Conservation (phyloP, 37 sponge, comb jelly and placozoan genomes). For the Oscarella lobularis region DNA sequence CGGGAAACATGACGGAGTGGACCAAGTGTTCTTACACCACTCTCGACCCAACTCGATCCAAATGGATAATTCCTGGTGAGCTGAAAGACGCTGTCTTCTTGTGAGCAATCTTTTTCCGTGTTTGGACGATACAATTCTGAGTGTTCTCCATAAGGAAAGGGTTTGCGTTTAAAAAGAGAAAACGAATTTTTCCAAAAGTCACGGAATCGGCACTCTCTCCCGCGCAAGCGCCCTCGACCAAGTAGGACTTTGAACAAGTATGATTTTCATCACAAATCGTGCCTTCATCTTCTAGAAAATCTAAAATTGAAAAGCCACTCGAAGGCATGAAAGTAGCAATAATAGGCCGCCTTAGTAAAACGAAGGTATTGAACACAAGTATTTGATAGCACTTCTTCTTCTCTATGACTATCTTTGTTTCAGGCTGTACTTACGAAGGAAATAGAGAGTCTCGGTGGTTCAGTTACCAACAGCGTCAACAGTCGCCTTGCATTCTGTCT, state of each 20-base stretch:
- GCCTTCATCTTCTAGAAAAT: no score
- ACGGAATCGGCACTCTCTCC: no score
- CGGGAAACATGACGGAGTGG: constrained; percentile 85
- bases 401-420: not conserved
- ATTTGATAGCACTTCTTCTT: not conserved
- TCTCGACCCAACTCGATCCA: constrained; percentile 28
- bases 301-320: no score
- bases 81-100: constrained; percentile 18
- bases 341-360: no score
- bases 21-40: constrained; percentile 73
- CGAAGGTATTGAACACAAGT: no score
- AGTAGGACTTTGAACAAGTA: no score
- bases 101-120: not conserved
- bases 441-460: no score
- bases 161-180: not conserved
- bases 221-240: no score
- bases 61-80: constrained; percentile 60
- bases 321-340: no score
- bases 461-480: no score
- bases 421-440: not conserved
- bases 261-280: no score
- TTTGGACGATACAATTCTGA: not conserved
- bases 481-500: no score
- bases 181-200: constrained; percentile 7
- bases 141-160: constrained; percentile 2